A percentile compares a stretch with the other conserved stretches of the same genome.
phyloP scores from a whole-genome alignment of 2,888 invertebrate species.

The Patella ulyssiponensis region DNA sequence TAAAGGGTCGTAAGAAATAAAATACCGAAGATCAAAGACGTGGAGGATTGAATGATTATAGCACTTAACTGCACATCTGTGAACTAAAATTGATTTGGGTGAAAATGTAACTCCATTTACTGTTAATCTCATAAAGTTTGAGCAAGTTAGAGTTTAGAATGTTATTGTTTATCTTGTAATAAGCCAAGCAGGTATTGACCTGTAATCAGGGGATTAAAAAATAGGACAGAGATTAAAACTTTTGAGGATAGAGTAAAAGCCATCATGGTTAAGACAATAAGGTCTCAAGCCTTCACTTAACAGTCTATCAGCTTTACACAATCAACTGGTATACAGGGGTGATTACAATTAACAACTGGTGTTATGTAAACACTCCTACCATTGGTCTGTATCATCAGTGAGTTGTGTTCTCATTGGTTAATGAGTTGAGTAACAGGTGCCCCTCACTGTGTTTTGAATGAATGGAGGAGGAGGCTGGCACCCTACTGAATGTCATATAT shows the following conservation, averaged over 20 bases:
- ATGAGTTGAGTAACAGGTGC: conserved; percentile 7
- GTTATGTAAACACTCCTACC: background rate
- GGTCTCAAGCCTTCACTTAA: background rate
- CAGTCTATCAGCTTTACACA: background rate
- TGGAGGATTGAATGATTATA: too few relatives aligned
- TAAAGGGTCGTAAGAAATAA: too few relatives aligned
- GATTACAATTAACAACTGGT: conserved; percentile 13
- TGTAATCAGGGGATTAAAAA: background rate
- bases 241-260: background rate
- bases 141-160: too few relatives aligned
- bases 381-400: background rate
- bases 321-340: background rate
- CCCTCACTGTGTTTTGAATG: background rate
- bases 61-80: too few relatives aligned
- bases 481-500: background rate
- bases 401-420: conserved; percentile 4
- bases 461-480: conserved; percentile 1
- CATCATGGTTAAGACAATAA: background rate
- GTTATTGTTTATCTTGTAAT: background rate
- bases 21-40: too few relatives aligned
- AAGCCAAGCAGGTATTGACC: background rate
- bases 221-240: background rate
- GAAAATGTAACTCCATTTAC: too few relatives aligned
- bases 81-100: too few relatives aligned
- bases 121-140: too few relatives aligned